phyloP scores from a whole-genome alignment of 2,797 vertebrate species.

The Girardinus metallicus region DNA sequence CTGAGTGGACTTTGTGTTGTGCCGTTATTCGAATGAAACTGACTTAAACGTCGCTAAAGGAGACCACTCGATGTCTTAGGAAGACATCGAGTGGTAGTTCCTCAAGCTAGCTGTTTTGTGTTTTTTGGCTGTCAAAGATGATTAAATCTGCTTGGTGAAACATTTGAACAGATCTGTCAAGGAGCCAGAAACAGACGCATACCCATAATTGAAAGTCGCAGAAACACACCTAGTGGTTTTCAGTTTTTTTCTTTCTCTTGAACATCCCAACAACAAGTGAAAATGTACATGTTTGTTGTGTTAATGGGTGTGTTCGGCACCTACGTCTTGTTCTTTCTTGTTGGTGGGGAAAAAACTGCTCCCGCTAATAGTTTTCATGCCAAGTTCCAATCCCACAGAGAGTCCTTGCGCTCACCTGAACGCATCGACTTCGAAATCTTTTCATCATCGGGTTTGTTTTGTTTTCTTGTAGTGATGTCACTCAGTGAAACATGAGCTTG shows the following conservation, averaged over 20 bases:
- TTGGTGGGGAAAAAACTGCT: constrained; percentile 30
- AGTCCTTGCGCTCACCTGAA: constrained; percentile 16
- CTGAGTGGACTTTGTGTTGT: constrained; percentile 30
- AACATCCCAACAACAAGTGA: constrained; percentile 11
- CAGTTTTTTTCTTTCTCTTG: neutral
- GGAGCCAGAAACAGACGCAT: constrained; percentile 10
- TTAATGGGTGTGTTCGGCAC: constrained; percentile 49
- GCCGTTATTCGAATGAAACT: constrained; percentile 1
- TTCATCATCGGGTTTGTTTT: constrained; percentile 12
- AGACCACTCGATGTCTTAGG: neutral
- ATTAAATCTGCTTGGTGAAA: neutral
- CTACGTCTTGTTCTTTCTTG: constrained; percentile 68
- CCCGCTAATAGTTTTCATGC: constrained; percentile 35
- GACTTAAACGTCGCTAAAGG: constrained; percentile 13
- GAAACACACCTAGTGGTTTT: constrained; percentile 50
- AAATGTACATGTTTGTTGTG: constrained; percentile 45
- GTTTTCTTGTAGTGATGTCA: constrained; percentile 15
- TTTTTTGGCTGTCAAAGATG: neutral
- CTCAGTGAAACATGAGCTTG: constrained; percentile 17
- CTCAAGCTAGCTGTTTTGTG: neutral
- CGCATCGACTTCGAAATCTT: neutral
- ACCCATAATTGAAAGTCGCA: constrained; percentile 12
- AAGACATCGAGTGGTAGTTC: neutral
- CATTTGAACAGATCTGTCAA: constrained; percentile 7
- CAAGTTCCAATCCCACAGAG: neutral